These are phyloP conservation scores for Cossypha heuglini DNA, from an alignment of 2,797 vertebrate genomes.

Conservation along the genomic window DNA sequence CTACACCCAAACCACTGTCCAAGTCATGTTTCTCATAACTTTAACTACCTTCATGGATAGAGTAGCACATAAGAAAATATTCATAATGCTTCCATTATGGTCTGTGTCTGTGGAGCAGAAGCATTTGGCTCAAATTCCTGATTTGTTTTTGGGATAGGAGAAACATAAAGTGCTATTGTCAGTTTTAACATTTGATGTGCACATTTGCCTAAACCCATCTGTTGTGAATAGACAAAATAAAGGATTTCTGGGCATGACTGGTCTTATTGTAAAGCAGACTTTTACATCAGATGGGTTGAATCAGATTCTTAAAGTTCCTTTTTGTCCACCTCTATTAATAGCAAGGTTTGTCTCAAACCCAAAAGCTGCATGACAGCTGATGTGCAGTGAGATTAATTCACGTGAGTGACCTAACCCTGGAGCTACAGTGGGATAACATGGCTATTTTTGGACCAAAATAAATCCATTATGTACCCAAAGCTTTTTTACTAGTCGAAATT, in stretches of 20 bases:
- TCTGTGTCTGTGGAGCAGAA: neutral
- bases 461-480: neutral
- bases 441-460: neutral
- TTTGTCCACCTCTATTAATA: neutral
- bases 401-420: neutral
- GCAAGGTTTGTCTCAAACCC: neutral
- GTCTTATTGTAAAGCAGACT: neutral
- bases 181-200: neutral
- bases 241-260: neutral
- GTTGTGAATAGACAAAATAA: neutral
- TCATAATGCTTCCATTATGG: neutral
- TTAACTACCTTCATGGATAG: neutral
- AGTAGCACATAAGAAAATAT: neutral
- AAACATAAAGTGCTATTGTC: fast-evolving
- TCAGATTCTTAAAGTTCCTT: neutral
- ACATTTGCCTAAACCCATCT: neutral
- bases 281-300: neutral
- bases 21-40: neutral
- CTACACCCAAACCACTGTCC: neutral
- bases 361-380: neutral
- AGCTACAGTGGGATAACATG: neutral
- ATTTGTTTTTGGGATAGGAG: neutral
- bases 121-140: neutral
- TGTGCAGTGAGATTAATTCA: neutral
- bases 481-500: neutral